Conservation (phyloP, 2,888 invertebrate species). For the Neuroscelio doddi region DNA sequence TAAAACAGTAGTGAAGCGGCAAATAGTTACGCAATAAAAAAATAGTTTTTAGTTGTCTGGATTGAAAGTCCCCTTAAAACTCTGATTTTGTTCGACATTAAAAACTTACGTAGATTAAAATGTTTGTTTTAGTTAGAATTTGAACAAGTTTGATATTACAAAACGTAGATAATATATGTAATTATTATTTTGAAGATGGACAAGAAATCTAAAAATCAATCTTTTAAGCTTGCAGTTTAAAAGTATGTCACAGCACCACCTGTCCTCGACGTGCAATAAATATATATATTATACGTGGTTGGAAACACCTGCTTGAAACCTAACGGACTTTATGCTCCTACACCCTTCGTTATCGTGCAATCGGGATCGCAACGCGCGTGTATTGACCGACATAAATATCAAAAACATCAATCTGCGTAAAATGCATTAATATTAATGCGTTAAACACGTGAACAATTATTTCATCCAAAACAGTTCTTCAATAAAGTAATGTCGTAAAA, state of each 20-base stretch:
- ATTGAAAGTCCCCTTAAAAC: too few relatives aligned
- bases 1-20: too few relatives aligned
- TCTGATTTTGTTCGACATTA: too few relatives aligned
- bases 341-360: slow-evolving; percentile 23
- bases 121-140: too few relatives aligned
- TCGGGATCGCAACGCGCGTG: slow-evolving; percentile 17
- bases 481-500: too few relatives aligned
- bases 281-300: neutral
- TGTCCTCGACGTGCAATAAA: slow-evolving; percentile 22
- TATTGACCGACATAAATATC: slow-evolving; percentile 24
- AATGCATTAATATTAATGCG: too few relatives aligned
- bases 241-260: slow-evolving; percentile 34
- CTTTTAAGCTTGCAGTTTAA: slow-evolving; percentile 11
- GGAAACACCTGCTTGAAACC: slow-evolving; percentile 21
- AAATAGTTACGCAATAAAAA: too few relatives aligned
- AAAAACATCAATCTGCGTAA: neutral
- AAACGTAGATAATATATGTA: neutral
- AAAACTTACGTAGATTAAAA: too few relatives aligned
- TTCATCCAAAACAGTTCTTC: too few relatives aligned
- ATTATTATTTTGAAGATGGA: neutral
- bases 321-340: slow-evolving; percentile 20
- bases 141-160: neutral
- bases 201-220: slow-evolving; percentile 21
- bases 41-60: too few relatives aligned
- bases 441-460: too few relatives aligned